These are phyloP conservation scores for Philaethria dido DNA, from an alignment of 2,888 invertebrate species.

Conservation along the genomic window DNA sequence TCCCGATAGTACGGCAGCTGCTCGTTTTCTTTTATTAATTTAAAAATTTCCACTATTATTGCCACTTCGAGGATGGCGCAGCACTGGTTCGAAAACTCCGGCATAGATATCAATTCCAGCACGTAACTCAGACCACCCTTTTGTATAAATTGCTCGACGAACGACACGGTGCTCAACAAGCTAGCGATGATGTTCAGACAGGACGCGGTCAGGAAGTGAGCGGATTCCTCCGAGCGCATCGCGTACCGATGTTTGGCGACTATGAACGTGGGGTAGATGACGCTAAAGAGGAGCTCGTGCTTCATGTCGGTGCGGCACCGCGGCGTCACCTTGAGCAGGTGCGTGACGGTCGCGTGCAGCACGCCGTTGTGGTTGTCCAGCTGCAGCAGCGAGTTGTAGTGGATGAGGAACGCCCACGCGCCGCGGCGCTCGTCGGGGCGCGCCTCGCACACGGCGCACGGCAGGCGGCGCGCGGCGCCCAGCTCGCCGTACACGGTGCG, in stretches of 20 bases:
- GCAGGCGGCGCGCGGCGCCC: constrained; percentile 73
- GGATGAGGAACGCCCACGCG: constrained; percentile 83
- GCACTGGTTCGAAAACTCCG: constrained; percentile 83
- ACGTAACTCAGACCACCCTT: constrained; percentile 83
- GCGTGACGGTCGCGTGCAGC: constrained; percentile 82
- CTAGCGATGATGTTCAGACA: constrained; percentile 85
- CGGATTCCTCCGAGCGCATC: constrained; percentile 71
- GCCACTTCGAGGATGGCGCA: constrained; percentile 85
- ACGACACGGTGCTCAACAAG: constrained; percentile 79
- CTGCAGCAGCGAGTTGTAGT: constrained; percentile 83
- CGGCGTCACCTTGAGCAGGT: constrained; percentile 83
- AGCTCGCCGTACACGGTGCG: constrained; percentile 84
- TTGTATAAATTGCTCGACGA: constrained; percentile 84
- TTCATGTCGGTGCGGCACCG: constrained; percentile 81
- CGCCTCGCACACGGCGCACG: constrained; percentile 65
- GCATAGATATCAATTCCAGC: constrained; percentile 77
- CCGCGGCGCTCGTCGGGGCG: constrained; percentile 66
- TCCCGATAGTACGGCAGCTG: constrained; percentile 64
- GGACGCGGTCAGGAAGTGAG: constrained; percentile 84
- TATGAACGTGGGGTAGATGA: constrained; percentile 85
- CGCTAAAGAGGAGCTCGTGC: constrained; percentile 83
- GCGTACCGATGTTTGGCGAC: constrained; percentile 80
- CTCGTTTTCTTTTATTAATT: constrained; percentile 65
- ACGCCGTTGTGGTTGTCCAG: constrained; percentile 79
- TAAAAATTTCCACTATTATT: constrained; percentile 84